A percentile compares a stretch with the other conserved stretches of the same genome.
Conservation (phyloP, 1,140 invertebrate species). For the Dufourea novaeangliae region DNA sequence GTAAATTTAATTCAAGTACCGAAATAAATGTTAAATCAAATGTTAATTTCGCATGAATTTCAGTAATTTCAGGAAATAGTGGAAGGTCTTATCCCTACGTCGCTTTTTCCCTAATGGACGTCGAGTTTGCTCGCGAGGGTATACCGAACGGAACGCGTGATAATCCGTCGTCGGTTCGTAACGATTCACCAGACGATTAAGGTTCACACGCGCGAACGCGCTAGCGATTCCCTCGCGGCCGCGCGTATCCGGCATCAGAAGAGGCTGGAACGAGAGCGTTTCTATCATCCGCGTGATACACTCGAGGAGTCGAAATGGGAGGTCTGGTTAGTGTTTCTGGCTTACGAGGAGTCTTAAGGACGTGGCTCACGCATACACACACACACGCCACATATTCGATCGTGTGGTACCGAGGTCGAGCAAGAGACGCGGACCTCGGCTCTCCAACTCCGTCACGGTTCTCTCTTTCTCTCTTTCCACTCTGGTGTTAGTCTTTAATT, state of each 20-base stretch:
- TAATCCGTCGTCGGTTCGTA: conserved; percentile 43
- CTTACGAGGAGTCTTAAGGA: conserved; percentile 66
- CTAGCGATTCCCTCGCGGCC: neutral
- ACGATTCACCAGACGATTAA: conserved; percentile 33
- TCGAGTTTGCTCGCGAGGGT: too few relatives aligned
- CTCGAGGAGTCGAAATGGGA: conserved; percentile 63
- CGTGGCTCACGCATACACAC: conserved; percentile 30
- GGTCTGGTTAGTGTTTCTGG: conserved; percentile 76
- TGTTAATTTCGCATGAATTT: too few relatives aligned
- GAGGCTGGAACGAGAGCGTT: conserved; percentile 52
- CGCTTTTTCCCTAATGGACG: too few relatives aligned
- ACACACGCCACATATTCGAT: neutral
- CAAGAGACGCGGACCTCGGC: conserved; percentile 15
- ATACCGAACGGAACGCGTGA: too few relatives aligned
- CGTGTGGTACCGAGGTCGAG: conserved; percentile 5
- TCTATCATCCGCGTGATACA: conserved; percentile 57
- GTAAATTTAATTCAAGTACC: too few relatives aligned
- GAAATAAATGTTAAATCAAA: too few relatives aligned
- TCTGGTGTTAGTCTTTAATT: conserved; percentile 58
- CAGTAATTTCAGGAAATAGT: too few relatives aligned
- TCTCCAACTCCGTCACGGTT: conserved; percentile 20
- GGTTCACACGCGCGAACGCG: conserved; percentile 45
- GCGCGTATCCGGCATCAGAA: conserved; percentile 41
- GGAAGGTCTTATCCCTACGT: too few relatives aligned
- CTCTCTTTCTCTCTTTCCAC: neutral